Evolutionary conservation across 1,140 invertebrate species (phyloP).

Genomic region (Archivesica marissinica): DNA sequence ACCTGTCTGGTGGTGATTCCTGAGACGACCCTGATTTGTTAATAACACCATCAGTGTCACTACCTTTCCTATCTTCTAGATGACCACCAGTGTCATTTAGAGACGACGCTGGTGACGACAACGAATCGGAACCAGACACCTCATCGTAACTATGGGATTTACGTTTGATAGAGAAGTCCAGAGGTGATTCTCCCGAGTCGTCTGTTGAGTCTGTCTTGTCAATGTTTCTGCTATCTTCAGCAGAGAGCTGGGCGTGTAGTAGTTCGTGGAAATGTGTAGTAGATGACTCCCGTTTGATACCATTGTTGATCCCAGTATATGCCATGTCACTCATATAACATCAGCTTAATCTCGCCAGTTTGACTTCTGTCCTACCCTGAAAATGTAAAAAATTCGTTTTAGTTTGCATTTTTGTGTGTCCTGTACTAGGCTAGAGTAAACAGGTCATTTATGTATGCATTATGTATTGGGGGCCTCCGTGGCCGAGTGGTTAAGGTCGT

Average conservation of each 20-base stretch:
- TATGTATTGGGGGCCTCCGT: too few species aligned
- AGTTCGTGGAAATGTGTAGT: conserved; percentile 41
- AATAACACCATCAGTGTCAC: conserved; percentile 38
- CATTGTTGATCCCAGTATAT: conserved; percentile 56
- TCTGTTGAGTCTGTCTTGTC: conserved; percentile 66
- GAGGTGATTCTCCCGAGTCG: conserved; percentile 67
- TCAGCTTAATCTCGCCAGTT: not conserved
- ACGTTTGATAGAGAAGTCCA: conserved; percentile 71
- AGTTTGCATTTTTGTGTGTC: too few species aligned
- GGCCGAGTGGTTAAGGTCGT: too few species aligned
- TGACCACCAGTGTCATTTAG: conserved; percentile 61
- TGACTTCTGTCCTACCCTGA: conserved; percentile 10
- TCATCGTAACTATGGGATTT: conserved; percentile 67
- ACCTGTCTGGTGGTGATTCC: conserved; percentile 51
- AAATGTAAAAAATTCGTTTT: conserved; percentile 6
- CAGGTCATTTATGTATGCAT: too few species aligned
- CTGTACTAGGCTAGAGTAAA: too few species aligned
- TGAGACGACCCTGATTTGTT: conserved; percentile 43
- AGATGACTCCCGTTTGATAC: conserved; percentile 48
- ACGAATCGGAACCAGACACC: conserved; percentile 66
- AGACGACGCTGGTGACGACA: conserved; percentile 62
- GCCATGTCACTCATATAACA: conserved; percentile 58
- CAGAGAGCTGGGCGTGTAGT: conserved; percentile 39
- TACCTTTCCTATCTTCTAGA: conserved; percentile 62
- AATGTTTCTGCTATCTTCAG: conserved; percentile 53